Base-by-base conservation (phyloP, 2,797 vertebrate species). In the Danio kyathit region DNA sequence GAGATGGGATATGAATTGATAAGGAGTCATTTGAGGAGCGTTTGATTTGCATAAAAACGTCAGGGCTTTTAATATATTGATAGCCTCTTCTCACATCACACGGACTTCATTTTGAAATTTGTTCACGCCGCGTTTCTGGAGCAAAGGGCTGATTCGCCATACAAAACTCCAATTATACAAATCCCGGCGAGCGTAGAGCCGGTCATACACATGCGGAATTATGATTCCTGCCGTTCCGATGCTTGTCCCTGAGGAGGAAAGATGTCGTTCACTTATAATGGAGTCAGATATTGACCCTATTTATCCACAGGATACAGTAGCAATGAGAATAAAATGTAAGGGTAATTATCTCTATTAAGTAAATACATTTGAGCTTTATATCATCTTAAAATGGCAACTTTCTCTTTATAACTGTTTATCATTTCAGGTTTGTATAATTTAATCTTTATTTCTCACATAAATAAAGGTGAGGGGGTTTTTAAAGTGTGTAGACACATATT, bases 31-130 rank as follows among this genome's bases (percentile, higher is more conserved):
- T 67, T 51, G 38, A 66, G 69, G 49, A 73, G 78, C 14, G 7
- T 73, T 76, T 80, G 5, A 82, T 80, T 76, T 82, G 76, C 67
- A 76, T 66, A 56, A 67, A 85, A 85, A 82, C 61, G 51, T 75
- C 60, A 51, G 56, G 64, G 49, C 29, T 76, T 80, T 74, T 71
- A 75, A 74, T 74, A 75, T 83, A 71, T 80, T 83, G 72, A 76
- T 71, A 61, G 66, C 49, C 54, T 70, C 41, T 1, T 12, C 46
- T 69, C 48, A 46, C 70, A 69, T 72, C 59, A 54, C 71, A 40
- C 46, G 7, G 64, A n/a, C 63, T 48, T 83, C 71, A 57, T 79
- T 29, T 79, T 56, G 12, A 79, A 54, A 74, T 61, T 19, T 5
- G 16, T 43, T 80, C 43, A 63, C 57, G 48, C 65, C 11, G 16